Evolutionary conservation across 2,113 vertebrate species (phyloP).

Genomic region (Casuarius casuarius): DNA sequence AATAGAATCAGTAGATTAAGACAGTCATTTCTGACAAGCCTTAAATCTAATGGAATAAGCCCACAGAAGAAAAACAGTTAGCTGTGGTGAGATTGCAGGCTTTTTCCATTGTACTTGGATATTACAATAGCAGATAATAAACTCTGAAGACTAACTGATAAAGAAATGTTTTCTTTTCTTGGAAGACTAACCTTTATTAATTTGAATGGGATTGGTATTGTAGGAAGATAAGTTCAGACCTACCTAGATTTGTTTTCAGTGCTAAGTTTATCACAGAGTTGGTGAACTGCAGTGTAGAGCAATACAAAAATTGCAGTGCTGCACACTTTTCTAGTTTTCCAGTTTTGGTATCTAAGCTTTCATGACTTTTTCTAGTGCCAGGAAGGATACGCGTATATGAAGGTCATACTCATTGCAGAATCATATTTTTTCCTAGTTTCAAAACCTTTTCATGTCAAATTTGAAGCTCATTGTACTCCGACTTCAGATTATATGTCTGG

Average conservation of each 20-base stretch:
- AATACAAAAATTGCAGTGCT: not conserved
- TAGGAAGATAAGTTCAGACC: not conserved
- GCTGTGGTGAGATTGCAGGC: not conserved
- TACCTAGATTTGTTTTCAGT: conserved; percentile 10
- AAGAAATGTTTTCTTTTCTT: not conserved
- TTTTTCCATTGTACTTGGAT: not conserved
- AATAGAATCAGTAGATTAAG: not conserved
- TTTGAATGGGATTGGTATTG: not conserved
- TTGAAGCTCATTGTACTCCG: not conserved
- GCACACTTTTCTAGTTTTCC: conserved; percentile 4
- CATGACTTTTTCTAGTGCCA: conserved; percentile 19
- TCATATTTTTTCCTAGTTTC: not conserved
- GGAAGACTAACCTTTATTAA: not conserved
- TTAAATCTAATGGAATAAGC: not conserved
- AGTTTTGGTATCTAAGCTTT: not conserved
- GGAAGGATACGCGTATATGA: not conserved
- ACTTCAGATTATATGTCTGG: not conserved
- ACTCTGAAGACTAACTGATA: not conserved
- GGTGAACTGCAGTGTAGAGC: not conserved
- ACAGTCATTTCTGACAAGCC: not conserved
- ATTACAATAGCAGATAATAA: not conserved
- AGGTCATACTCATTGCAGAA: not conserved
- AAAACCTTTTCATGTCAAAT: not conserved
- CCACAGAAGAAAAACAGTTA: not conserved
- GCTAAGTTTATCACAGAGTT: not conserved